Conservation (phyloP, 1,140 invertebrate species). For the Wiebesia pumilae region DNA sequence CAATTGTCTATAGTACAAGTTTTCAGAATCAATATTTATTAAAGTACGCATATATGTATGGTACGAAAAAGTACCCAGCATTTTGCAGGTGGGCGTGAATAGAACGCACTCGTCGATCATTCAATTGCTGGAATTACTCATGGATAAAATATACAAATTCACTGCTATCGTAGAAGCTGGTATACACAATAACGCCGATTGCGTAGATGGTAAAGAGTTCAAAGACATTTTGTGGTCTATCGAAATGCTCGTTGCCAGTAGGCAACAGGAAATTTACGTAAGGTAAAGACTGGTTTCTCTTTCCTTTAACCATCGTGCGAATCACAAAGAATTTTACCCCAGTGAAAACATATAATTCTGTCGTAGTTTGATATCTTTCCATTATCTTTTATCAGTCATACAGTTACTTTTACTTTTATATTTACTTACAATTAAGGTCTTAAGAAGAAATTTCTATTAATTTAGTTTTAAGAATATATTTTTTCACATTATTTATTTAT, state of each 20-base stretch:
- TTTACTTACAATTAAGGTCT: no score
- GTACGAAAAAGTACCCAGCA: constrained; percentile 75
- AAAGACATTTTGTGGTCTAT: constrained; percentile 73
- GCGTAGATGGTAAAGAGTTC: constrained; percentile 47
- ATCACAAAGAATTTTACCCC: no score
- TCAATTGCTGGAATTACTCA: constrained; percentile 75
- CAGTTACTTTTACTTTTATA: no score
- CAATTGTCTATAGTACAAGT: no score
- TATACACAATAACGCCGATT: constrained; percentile 59
- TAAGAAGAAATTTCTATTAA: no score
- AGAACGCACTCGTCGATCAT: constrained; percentile 75
- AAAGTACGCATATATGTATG: not conserved
- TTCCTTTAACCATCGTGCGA: not conserved
- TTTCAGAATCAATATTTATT: no score
- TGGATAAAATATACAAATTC: constrained; percentile 79
- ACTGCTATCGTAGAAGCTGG: constrained; percentile 76
- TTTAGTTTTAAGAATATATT: no score
- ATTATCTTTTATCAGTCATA: no score
- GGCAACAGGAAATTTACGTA: constrained; percentile 79
- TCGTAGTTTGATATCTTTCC: no score
- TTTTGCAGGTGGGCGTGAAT: constrained; percentile 77
- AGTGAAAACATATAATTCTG: no score
- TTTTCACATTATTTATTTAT: no score
- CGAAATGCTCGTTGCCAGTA: constrained; percentile 76
- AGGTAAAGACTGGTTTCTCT: constrained; percentile 62